Evolutionary conservation across 2,113 vertebrate genomes (phyloP).

Genomic region (Ochotona curzoniae): DNA sequence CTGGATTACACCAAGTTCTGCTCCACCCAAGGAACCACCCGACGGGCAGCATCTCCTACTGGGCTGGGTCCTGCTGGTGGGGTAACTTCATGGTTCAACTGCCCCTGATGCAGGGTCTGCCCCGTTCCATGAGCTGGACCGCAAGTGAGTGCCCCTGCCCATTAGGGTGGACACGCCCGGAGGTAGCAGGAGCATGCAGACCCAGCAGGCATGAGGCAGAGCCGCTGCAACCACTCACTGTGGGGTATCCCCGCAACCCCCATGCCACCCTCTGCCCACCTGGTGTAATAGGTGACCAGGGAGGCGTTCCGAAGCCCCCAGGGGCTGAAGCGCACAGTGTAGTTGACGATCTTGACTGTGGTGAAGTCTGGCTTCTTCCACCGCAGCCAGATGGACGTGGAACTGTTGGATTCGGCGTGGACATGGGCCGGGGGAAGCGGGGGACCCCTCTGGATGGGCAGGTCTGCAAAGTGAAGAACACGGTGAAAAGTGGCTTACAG

Average conservation of each 20-base stretch:
- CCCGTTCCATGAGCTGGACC: background rate
- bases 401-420: slow-evolving; percentile 94
- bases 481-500: accelerated
- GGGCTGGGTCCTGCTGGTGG: background rate
- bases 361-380: slow-evolving; percentile 97
- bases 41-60: background rate
- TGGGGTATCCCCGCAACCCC: accelerated
- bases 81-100: too few relatives aligned
- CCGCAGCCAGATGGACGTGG: slow-evolving; percentile 95
- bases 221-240: background rate
- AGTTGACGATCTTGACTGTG: slow-evolving; percentile 94
- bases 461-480: slow-evolving; percentile 68
- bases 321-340: slow-evolving; percentile 97
- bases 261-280: slow-evolving; percentile 84
- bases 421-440: slow-evolving; percentile 94
- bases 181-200: too few relatives aligned
- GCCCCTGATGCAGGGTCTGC: background rate
- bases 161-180: too few relatives aligned
- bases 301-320: slow-evolving; percentile 95
- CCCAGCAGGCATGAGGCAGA: background rate
- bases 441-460: slow-evolving; percentile 88
- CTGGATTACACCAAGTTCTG: background rate
- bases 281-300: slow-evolving; percentile 95
- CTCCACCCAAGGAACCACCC: background rate
- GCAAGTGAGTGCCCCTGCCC: too few relatives aligned